Percentiles rank a stretch among this genome's conserved stretches.
phyloP scores from a whole-genome alignment of 2,113 vertebrate species.

The Gavia stellata region DNA sequence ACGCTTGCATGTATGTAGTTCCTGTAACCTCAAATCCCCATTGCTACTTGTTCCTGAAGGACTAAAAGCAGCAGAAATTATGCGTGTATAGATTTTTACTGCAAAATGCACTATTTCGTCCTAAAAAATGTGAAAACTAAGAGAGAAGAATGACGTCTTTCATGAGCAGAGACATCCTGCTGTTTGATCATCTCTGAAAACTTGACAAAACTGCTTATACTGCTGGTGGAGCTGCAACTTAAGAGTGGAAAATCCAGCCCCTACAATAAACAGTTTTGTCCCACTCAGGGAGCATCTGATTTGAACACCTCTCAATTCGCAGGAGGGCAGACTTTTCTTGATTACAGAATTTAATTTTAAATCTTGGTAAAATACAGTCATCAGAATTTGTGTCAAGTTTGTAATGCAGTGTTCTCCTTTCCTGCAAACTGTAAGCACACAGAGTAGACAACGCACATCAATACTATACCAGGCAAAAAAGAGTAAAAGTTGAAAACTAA shows the following conservation, averaged over 20 bases:
- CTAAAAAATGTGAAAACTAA: neutral
- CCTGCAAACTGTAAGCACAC: neutral
- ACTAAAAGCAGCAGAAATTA: neutral
- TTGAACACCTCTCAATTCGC: neutral
- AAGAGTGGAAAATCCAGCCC: neutral
- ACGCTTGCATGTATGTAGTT: neutral
- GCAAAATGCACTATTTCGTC: neutral
- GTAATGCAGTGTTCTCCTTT: constrained; percentile 25
- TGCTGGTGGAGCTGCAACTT: neutral
- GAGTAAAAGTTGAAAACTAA: constrained; percentile 77
- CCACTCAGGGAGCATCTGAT: neutral
- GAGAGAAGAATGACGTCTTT: neutral
- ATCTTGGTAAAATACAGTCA: neutral
- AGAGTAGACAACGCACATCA: constrained; percentile 17
- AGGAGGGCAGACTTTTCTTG: neutral
- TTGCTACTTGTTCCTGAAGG: neutral
- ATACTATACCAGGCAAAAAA: constrained; percentile 71
- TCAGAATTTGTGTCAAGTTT: neutral
- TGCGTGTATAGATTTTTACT: neutral
- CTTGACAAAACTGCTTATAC: neutral
- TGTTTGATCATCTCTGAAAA: neutral
- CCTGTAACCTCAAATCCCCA: neutral
- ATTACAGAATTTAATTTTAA: neutral
- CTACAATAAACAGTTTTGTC: neutral
- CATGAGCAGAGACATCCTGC: neutral